Evolutionary conservation across 2,888 invertebrate genomes (phyloP).

Genomic region (Omphaloscelis lunosa): DNA sequence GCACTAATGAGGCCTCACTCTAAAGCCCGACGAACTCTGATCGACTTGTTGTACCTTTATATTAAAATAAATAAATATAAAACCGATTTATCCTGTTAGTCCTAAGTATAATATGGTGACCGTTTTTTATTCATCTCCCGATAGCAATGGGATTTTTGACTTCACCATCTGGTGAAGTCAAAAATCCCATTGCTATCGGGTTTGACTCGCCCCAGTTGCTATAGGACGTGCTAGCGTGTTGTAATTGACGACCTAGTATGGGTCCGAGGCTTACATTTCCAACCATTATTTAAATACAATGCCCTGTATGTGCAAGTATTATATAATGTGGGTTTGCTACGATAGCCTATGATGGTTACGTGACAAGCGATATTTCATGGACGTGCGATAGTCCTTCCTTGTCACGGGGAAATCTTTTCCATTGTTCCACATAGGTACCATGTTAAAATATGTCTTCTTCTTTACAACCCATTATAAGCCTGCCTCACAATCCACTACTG

Average conservation of each 20-base stretch:
- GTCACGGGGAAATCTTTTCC: neutral
- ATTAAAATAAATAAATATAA: no score
- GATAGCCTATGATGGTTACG: constrained; percentile 25
- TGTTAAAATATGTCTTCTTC: neutral
- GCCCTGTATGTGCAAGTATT: constrained; percentile 49
- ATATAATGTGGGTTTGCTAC: constrained; percentile 37
- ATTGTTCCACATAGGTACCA: no score
- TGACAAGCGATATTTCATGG: constrained; percentile 6
- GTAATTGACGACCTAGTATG: constrained; percentile 31
- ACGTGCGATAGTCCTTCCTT: constrained; percentile 12
- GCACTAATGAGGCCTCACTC: no score
- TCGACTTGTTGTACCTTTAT: neutral
- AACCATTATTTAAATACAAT: constrained; percentile 49
- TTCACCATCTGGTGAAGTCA: no score
- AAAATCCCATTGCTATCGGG: constrained; percentile 21
- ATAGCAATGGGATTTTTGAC: no score
- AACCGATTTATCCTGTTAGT: constrained; percentile 3
- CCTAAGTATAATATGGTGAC: neutral
- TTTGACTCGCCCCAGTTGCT: constrained; percentile 43
- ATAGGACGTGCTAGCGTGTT: constrained; percentile 48
- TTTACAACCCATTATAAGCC: no score
- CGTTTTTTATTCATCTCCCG: no score
- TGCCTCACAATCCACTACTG: neutral
- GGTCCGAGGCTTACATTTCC: constrained; percentile 24
- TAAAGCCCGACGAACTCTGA: neutral